phyloP scores from a whole-genome alignment of 2,113 vertebrate genomes.

The Cottus gobio region DNA sequence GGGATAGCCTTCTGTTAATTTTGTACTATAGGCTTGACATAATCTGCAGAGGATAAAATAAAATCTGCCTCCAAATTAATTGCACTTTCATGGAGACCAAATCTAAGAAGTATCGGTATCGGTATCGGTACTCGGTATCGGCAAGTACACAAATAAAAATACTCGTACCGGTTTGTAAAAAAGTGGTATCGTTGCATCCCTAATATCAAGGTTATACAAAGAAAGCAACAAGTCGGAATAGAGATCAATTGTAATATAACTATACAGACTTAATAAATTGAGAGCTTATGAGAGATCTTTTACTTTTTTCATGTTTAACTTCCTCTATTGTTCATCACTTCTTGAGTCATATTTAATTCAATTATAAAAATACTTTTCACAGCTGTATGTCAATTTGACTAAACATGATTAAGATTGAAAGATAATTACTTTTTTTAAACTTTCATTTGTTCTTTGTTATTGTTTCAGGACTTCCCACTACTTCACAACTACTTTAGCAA shows the following conservation, averaged over 20 bases:
- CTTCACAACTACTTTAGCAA: background rate
- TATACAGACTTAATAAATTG: background rate
- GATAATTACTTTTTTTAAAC: background rate
- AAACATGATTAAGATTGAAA: background rate
- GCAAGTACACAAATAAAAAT: no score
- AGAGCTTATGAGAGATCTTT: no score
- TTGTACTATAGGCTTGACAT: no score
- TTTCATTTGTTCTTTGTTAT: background rate
- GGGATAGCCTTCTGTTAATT: no score
- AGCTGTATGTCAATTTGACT: background rate
- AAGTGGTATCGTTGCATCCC: no score
- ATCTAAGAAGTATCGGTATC: no score
- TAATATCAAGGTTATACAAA: conserved; percentile 33
- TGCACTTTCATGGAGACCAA: no score
- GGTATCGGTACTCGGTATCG: no score
- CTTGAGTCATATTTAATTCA: background rate
- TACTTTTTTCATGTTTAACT: no score
- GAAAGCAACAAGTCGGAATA: background rate
- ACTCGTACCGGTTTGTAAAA: no score
- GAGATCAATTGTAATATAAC: background rate
- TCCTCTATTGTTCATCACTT: background rate
- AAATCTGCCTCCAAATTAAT: no score
- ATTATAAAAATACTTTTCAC: background rate
- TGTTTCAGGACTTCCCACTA: background rate
- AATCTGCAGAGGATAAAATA: no score